These are phyloP conservation scores for Myrmophylax atrothorax DNA, from an alignment of 2,113 vertebrate genomes.

Conservation along the genomic window DNA sequence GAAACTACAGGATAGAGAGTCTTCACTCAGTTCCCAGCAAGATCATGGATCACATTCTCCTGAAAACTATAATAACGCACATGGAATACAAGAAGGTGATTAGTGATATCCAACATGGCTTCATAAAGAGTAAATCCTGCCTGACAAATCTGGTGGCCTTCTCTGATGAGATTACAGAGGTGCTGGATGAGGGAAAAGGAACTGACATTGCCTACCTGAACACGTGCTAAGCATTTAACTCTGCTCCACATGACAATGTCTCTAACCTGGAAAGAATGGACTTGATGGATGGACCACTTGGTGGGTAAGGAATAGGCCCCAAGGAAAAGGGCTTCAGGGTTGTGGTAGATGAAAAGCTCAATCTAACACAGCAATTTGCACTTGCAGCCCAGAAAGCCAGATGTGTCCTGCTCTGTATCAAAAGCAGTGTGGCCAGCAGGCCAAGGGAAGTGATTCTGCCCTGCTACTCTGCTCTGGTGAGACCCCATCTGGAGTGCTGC, in stretches of 20 bases:
- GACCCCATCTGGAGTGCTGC: not conserved
- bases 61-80: not conserved
- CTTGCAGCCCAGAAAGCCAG: too few species aligned
- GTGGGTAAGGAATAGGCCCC: not conserved
- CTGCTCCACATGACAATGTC: not conserved
- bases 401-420: too few species aligned
- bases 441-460: too few species aligned
- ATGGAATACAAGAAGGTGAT: not conserved
- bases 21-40: not conserved
- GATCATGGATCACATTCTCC: not conserved
- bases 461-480: not conserved
- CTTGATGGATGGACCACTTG: not conserved
- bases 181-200: not conserved
- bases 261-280: not conserved
- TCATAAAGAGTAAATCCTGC: not conserved
- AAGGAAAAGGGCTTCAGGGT: too few species aligned
- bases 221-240: not conserved
- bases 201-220: not conserved
- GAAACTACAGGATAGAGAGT: not conserved
- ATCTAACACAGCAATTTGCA: too few species aligned
- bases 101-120: not conserved
- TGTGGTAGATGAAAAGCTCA: too few species aligned
- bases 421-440: too few species aligned
- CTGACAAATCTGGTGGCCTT: not conserved
- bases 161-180: not conserved